Base-by-base conservation (phyloP, 2,113 vertebrate species). In the Isurus oxyrinchus region DNA sequence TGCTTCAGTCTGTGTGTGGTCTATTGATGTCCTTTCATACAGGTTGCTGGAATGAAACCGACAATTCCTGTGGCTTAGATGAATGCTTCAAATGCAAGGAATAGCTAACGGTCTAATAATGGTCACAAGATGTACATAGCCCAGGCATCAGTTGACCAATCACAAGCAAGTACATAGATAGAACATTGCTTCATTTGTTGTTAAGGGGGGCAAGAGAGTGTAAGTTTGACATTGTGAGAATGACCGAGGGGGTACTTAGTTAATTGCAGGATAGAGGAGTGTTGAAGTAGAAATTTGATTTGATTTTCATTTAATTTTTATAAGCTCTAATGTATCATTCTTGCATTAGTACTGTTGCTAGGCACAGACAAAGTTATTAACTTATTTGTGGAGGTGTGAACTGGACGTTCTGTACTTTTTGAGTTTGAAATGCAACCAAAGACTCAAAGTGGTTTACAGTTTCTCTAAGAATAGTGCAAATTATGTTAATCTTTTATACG, bases 1-100 rank as follows among this genome's bases (percentile, higher is more conserved):
- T 96, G 61, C 93, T 94, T 61, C 96, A n/a, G 96, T n/a, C 95
- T 96, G 97, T 96, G 97, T 97, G 97, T 97, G 97, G 97, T 97
- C 97, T 93, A 76, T 96, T 97, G 44, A 35, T 96, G n/a, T 76
- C 97, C 97, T 97, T 96, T 94, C 59, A 66, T 91, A 90, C 1
- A 31, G 61, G 40, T 96, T 96, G 59, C 97, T 97, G 96, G 94
- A 96, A 97, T 96, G 86, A 96, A 97, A 96, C 88, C 40, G 96
- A 27, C n/a, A 90, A 97, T 97, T 97, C 97, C 79, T 97, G 81
- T 93, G 96, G 97, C 72, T 97, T 87, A 97, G 96, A 16, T 95
- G 57, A 96, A 96, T 97, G 96, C 96, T 97, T 97, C 76, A 96
- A 86, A 97, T 97, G 96, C 96, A 96, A 96, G 97, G 90, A 61